Percentiles rank a stretch among this genome's conserved stretches.
Conservation (phyloP, 2,113 vertebrate species). For the Neolamprologus longior region DNA sequence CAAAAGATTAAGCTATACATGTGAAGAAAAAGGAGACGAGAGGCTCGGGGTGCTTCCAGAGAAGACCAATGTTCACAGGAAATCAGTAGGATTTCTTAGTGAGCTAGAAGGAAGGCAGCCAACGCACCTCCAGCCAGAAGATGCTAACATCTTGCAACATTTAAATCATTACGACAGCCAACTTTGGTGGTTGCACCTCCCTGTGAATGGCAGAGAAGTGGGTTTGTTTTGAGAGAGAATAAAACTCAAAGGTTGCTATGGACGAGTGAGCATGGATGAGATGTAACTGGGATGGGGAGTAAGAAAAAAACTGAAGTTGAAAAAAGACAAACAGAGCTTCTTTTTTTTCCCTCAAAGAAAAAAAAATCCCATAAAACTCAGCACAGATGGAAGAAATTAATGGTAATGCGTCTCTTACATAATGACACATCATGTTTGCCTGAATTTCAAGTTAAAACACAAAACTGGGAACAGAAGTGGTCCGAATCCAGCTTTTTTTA, state of each 20-base stretch:
- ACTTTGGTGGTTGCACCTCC: background rate
- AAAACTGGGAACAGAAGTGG: background rate
- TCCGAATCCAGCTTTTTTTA: background rate
- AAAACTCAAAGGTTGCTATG: background rate
- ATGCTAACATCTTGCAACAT: background rate
- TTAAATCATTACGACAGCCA: background rate
- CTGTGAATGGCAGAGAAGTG: background rate
- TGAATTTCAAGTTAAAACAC: background rate
- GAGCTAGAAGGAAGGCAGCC: background rate
- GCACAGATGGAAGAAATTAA: constrained; percentile 28
- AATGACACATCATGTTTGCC: background rate
- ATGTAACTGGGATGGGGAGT: background rate
- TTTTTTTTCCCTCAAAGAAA: background rate
- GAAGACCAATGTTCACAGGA: background rate
- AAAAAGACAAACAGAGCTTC: background rate
- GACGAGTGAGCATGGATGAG: background rate
- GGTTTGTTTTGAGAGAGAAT: background rate
- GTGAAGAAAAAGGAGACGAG: background rate
- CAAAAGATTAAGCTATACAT: background rate
- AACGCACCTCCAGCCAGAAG: background rate
- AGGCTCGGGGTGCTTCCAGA: too few species aligned
- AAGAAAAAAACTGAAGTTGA: background rate
- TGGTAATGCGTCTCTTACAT: background rate
- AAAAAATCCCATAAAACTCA: background rate
- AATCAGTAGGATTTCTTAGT: constrained; percentile 13